Evolutionary conservation across 2,113 vertebrate genomes (phyloP).

Genomic region (Blennius ocellaris): DNA sequence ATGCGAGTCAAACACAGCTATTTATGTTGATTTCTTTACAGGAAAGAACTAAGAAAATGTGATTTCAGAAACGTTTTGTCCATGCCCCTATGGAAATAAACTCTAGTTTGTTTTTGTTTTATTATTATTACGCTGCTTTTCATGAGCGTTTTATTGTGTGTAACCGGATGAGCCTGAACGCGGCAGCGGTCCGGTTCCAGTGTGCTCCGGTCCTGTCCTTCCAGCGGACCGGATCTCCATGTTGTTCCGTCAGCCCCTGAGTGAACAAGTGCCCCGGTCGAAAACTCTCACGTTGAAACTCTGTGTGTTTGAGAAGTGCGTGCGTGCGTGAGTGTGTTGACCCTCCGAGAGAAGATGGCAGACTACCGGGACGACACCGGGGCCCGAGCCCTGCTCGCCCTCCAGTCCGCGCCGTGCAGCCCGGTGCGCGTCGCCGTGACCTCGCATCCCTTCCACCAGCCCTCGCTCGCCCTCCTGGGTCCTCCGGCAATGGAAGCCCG

Average conservation of each 20-base stretch:
- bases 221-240: conserved; percentile 72
- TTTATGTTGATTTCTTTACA: too few species aligned
- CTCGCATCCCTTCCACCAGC: conserved; percentile 72
- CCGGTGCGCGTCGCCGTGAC: conserved; percentile 84
- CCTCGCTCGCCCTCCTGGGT: conserved; percentile 67
- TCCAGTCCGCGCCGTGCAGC: conserved; percentile 91
- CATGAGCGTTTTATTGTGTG: too few species aligned
- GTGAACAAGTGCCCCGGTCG: conserved; percentile 72
- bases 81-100: too few species aligned
- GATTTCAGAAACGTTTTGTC: too few species aligned
- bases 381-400: conserved; percentile 89
- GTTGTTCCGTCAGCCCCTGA: conserved; percentile 83
- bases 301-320: conserved; percentile 67
- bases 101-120: too few species aligned
- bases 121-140: too few species aligned
- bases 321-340: conserved; percentile 58
- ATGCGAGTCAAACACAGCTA: too few species aligned
- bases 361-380: conserved; percentile 94
- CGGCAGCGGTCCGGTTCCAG: conserved; percentile 45
- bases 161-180: conserved; percentile 27
- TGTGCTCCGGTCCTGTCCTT: conserved; percentile 65
- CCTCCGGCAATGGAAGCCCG: conserved; percentile 63
- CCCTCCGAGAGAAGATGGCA: conserved; percentile 82
- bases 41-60: too few species aligned
- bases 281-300: conserved; percentile 81